phyloP scores from a whole-genome alignment of 1,140 invertebrate species.

The Zaprionus nigranus region DNA sequence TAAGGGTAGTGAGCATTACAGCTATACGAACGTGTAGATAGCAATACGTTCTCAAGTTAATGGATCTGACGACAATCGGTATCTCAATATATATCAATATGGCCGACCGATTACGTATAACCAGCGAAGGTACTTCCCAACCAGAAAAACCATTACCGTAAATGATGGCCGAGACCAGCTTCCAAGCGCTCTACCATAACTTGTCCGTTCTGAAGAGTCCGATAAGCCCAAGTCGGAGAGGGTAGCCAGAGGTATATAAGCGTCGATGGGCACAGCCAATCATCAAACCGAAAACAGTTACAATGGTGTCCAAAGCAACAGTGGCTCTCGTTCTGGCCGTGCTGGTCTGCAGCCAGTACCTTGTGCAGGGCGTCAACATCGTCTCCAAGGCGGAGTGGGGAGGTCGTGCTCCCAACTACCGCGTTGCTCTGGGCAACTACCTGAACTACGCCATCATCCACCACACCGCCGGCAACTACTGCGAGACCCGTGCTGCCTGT shows the following conservation, averaged over 20 bases:
- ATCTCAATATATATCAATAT: background rate
- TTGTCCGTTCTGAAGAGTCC: background rate
- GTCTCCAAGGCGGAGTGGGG: constrained; percentile 87
- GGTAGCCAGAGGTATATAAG: constrained; percentile 26
- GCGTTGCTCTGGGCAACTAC: constrained; percentile 85
- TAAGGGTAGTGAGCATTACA: background rate
- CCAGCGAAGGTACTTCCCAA: background rate
- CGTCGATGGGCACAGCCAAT: background rate
- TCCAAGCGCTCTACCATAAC: background rate
- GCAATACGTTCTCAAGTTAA: background rate
- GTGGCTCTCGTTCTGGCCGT: constrained; percentile 47
- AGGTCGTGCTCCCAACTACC: constrained; percentile 85
- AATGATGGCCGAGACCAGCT: background rate
- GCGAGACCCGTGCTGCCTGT: constrained; percentile 84
- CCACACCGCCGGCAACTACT: constrained; percentile 87
- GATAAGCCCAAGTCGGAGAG: constrained; percentile 1
- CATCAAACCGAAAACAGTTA: constrained; percentile 19
- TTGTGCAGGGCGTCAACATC: constrained; percentile 63
- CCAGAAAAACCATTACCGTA: constrained; percentile 1
- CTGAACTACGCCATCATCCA: constrained; percentile 90
- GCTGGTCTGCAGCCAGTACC: constrained; percentile 54
- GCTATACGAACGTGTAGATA: background rate
- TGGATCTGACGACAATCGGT: background rate
- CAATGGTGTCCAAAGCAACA: constrained; percentile 51
- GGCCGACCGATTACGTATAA: background rate